A percentile compares a stretch with the other conserved stretches of the same genome.
Conservation (phyloP, 2,113 vertebrate genomes). For the Cariama cristata region DNA sequence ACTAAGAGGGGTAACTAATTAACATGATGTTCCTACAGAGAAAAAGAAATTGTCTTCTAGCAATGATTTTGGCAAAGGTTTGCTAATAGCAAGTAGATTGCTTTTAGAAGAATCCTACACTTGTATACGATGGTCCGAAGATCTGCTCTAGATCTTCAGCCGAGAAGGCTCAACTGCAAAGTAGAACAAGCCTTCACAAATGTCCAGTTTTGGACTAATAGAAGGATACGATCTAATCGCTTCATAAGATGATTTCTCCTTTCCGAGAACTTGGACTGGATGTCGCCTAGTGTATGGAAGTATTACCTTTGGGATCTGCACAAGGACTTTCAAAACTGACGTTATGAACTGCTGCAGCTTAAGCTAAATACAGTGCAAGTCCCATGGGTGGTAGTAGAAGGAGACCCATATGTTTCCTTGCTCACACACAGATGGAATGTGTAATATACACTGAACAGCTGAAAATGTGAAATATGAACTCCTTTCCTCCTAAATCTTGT, state of each 20-base stretch:
- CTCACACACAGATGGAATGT: background rate
- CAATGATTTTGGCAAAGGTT: background rate
- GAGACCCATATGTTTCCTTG: background rate
- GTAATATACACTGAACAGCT: background rate
- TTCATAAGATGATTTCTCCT: background rate
- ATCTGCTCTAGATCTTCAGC: background rate
- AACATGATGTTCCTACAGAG: background rate
- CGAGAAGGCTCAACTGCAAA: background rate
- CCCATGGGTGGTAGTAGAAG: background rate
- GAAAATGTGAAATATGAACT: background rate
- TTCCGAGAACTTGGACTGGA: background rate
- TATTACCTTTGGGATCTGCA: background rate
- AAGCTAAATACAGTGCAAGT: background rate
- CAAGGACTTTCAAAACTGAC: background rate
- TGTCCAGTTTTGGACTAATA: background rate
- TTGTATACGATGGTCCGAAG: background rate
- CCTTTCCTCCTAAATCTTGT: background rate
- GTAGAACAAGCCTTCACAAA: background rate
- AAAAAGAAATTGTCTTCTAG: background rate
- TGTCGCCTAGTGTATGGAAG: accelerated
- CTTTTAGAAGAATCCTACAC: background rate
- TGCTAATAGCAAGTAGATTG: background rate
- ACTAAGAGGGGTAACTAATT: background rate
- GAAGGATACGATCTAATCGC: accelerated
- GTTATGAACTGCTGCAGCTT: background rate